phyloP scores from a whole-genome alignment of 2,888 invertebrate species.

The Tyria jacobaeae region DNA sequence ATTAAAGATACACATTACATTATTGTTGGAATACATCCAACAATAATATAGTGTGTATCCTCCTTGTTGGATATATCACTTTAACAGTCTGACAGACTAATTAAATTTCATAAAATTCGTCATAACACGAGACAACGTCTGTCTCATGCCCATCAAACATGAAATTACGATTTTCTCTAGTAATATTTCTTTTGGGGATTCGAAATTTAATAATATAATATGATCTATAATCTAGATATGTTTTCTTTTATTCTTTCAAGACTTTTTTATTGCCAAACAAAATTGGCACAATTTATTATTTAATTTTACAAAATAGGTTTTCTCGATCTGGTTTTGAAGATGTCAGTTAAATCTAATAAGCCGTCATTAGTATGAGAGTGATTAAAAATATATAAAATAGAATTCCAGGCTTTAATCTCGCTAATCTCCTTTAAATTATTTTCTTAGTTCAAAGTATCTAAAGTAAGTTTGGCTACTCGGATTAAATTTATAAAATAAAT shows the following conservation, averaged over 20 bases:
- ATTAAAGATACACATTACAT: no score
- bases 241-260: slow-evolving; percentile 15
- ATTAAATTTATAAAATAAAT: no score
- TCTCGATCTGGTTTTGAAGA: neutral
- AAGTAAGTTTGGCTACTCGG: neutral
- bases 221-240: slow-evolving; percentile 15
- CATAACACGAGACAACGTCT: slow-evolving; percentile 37
- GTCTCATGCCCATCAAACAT: slow-evolving; percentile 34
- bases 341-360: neutral
- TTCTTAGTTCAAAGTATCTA: neutral
- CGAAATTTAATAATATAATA: slow-evolving; percentile 47
- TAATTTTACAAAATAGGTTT: no score
- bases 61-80: slow-evolving; percentile 22
- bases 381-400: neutral
- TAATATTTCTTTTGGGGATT: slow-evolving; percentile 28
- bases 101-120: slow-evolving; percentile 44
- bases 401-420: neutral
- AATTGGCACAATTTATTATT: no score
- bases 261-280: neutral
- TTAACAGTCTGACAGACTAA: slow-evolving; percentile 28
- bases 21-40: no score
- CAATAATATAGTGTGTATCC: no score
- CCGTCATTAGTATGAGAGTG: neutral
- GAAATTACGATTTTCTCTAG: slow-evolving; percentile 39
- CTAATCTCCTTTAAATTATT: neutral